phyloP scores from a whole-genome alignment of 2,888 invertebrate genomes.

The Rhogogaster chlorosoma region DNA sequence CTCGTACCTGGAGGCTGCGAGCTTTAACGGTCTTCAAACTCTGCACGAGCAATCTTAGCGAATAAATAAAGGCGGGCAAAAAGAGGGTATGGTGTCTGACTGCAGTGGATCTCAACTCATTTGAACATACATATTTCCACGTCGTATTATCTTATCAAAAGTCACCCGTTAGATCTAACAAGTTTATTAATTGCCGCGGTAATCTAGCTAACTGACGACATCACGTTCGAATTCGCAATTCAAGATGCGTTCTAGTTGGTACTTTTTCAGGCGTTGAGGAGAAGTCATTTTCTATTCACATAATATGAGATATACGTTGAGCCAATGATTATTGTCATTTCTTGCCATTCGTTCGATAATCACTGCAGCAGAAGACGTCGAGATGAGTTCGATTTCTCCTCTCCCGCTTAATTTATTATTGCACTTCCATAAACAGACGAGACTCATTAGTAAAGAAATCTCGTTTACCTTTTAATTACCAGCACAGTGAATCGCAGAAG shows the following conservation, averaged over 20 bases:
- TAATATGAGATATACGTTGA: no score
- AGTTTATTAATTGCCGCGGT: neutral
- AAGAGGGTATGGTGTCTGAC: slow-evolving; percentile 20
- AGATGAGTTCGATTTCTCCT: neutral
- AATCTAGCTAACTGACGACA: no score
- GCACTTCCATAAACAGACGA: neutral
- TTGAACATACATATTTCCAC: neutral
- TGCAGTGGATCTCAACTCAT: slow-evolving; percentile 28
- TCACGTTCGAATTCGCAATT: no score
- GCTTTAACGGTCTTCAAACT: slow-evolving; percentile 29
- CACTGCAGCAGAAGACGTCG: neutral
- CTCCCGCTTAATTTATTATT: neutral
- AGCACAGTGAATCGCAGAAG: neutral
- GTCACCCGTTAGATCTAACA: neutral
- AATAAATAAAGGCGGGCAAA: slow-evolving; percentile 43
- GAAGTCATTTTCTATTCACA: neutral
- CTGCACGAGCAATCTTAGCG: slow-evolving; percentile 25
- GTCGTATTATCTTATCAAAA: no score
- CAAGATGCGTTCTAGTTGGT: no score
- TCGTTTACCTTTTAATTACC: neutral
- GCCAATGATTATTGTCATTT: neutral
- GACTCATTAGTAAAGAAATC: neutral
- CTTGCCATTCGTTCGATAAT: neutral
- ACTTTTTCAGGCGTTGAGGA: neutral
- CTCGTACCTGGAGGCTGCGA: slow-evolving; percentile 15